Evolutionary conservation across 1,140 invertebrate genomes (phyloP).

Genomic region (Achroia grisella): DNA sequence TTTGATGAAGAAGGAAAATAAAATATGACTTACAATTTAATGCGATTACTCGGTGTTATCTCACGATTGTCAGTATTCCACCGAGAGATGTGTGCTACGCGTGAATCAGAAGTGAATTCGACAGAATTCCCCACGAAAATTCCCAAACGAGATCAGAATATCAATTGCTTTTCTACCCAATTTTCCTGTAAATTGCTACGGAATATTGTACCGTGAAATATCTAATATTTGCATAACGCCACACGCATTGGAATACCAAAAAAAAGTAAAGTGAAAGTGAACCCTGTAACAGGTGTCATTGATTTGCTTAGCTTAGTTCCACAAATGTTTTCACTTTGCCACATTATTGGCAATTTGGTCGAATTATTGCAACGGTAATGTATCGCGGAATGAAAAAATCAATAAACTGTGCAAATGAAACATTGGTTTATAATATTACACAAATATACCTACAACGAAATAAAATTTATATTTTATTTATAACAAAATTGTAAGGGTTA

Average conservation of each 20-base stretch:
- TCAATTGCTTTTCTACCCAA: conserved; percentile 46
- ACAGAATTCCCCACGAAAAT: conserved; percentile 33
- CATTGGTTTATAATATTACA: too few species aligned
- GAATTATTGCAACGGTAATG: too few species aligned
- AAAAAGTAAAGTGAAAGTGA: conserved; percentile 38
- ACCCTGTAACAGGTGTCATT: conserved; percentile 39
- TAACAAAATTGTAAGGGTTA: too few species aligned
- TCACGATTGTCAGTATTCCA: conserved; percentile 19
- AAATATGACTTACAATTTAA: conserved; percentile 13
- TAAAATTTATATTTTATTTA: too few species aligned
- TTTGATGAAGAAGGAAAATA: neutral
- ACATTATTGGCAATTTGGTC: conserved; percentile 14
- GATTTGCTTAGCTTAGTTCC: conserved; percentile 31
- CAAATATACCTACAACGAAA: too few species aligned
- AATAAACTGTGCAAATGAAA: too few species aligned
- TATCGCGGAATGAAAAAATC: too few species aligned
- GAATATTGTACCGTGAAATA: conserved; percentile 42
- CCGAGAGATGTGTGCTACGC: conserved; percentile 19
- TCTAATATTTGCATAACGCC: conserved; percentile 45
- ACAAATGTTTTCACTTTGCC: conserved; percentile 14
- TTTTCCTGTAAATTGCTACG: conserved; percentile 45
- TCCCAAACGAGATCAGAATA: conserved; percentile 40
- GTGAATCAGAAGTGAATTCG: conserved; percentile 38
- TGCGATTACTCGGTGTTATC: conserved; percentile 12
- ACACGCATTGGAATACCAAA: conserved; percentile 26